Percentiles rank a stretch among this genome's conserved stretches.
phyloP scores from a whole-genome alignment of 2,797 vertebrate species.

The Galaxias olidus region DNA sequence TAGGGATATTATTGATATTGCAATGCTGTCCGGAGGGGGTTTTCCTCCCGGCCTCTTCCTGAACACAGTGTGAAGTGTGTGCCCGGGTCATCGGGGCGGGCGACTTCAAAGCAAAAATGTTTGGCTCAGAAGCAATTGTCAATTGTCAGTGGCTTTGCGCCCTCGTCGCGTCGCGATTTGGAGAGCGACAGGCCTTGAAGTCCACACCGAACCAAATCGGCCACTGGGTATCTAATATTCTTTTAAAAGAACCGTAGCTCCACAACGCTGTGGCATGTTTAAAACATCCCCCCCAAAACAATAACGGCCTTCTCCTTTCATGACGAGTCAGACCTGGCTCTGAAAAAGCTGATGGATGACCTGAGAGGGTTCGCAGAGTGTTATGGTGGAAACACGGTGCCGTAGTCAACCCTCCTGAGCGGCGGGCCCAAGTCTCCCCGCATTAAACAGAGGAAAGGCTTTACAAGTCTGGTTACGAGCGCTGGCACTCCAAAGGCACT shows the following conservation, averaged over 20 bases:
- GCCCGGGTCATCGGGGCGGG: background rate
- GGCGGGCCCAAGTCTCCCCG: constrained; percentile 21
- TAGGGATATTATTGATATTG: constrained; percentile 25
- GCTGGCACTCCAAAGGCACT: constrained; percentile 28
- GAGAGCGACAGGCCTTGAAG: background rate
- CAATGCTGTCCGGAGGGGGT: constrained; percentile 22
- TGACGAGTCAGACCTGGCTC: constrained; percentile 15
- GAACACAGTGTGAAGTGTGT: background rate
- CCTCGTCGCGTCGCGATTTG: background rate
- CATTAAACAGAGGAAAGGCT: constrained; percentile 40
- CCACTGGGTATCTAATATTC: no score
- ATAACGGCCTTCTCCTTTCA: constrained; percentile 12
- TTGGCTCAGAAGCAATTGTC: constrained; percentile 3
- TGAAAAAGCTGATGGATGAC: constrained; percentile 22
- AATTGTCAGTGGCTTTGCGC: background rate
- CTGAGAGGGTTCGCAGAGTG: constrained; percentile 29
- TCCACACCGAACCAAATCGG: constrained; percentile 7
- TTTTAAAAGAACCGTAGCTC: no score
- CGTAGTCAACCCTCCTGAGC: constrained; percentile 33
- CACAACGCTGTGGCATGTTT: no score
- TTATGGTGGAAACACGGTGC: constrained; percentile 43
- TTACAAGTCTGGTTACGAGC: constrained; percentile 35
- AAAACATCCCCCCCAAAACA: background rate
- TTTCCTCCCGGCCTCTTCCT: constrained; percentile 31
- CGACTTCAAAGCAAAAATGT: constrained; percentile 37